Conservation (phyloP, 2,888 invertebrate species). For the Achlya flavicornis region DNA sequence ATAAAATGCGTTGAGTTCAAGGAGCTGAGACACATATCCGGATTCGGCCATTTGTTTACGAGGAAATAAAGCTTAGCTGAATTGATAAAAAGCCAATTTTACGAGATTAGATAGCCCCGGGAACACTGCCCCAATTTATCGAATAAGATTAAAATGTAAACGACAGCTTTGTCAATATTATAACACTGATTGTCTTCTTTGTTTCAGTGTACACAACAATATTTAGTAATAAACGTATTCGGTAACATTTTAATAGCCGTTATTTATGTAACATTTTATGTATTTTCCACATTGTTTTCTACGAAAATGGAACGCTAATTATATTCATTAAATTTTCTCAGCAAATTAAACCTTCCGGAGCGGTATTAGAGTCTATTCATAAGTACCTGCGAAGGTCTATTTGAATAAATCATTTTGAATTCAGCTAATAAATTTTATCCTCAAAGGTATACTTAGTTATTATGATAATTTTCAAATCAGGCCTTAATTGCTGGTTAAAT, state of each 20-base stretch:
- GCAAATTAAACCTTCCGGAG: no score
- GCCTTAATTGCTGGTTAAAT: no score
- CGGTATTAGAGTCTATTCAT: no score
- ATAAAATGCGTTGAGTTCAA: not conserved
- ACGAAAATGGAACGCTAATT: no score
- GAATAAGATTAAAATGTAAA: conserved; percentile 7
- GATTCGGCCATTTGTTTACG: not conserved
- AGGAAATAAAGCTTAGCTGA: not conserved
- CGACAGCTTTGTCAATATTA: not conserved
- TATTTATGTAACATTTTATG: not conserved
- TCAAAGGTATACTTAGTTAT: no score
- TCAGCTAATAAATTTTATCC: no score
- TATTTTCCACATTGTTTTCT: not conserved
- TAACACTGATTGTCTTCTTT: not conserved
- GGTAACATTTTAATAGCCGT: no score
- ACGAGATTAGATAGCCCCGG: conserved; percentile 26
- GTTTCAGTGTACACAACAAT: not conserved
- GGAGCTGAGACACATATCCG: not conserved
- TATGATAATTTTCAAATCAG: no score
- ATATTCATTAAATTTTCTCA: no score
- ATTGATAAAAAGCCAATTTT: conserved; percentile 22
- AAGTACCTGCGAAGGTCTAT: no score
- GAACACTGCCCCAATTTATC: conserved; percentile 25
- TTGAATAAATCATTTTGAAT: no score
- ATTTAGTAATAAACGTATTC: not conserved